A percentile compares a stretch with the other conserved stretches of the same genome.
Evolutionary conservation across 2,113 vertebrate species (phyloP).

Genomic region (Aphyosemion australe): DNA sequence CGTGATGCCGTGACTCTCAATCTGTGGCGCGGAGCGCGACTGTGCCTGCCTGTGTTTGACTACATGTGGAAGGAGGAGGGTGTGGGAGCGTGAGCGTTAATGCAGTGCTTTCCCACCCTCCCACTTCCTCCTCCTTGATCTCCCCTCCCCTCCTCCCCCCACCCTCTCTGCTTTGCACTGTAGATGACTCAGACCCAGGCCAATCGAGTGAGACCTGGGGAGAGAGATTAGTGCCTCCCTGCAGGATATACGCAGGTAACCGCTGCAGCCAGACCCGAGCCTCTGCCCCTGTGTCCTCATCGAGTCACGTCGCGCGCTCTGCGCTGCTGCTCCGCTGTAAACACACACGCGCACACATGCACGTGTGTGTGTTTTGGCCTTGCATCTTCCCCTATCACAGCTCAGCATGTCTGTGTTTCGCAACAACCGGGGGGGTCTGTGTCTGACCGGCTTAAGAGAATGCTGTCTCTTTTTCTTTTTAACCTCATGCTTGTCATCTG

Average conservation of each 20-base stretch:
- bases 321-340: slow-evolving; percentile 39
- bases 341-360: slow-evolving; percentile 60
- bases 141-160: slow-evolving; percentile 25
- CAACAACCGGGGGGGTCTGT: slow-evolving; percentile 22
- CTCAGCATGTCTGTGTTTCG: slow-evolving; percentile 71
- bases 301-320: slow-evolving; percentile 38
- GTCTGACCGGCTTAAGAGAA: slow-evolving; percentile 64
- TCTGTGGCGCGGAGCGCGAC: slow-evolving; percentile 56
- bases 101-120: slow-evolving; percentile 77
- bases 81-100: slow-evolving; percentile 71
- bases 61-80: slow-evolving; percentile 52
- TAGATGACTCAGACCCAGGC: slow-evolving; percentile 91
- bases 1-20: slow-evolving; percentile 64
- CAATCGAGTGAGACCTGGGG: slow-evolving; percentile 86
- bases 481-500: slow-evolving; percentile 74
- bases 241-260: slow-evolving; percentile 94
- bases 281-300: slow-evolving; percentile 41
- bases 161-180: slow-evolving; percentile 86
- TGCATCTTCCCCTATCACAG: slow-evolving; percentile 54
- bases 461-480: slow-evolving; percentile 31
- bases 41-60: slow-evolving; percentile 54
- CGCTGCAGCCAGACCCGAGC: slow-evolving; percentile 60
- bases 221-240: slow-evolving; percentile 88
- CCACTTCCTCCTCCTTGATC: slow-evolving; percentile 10
- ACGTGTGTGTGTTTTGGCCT: slow-evolving; percentile 57